Evolutionary conservation across 2,113 vertebrate genomes (phyloP).

Genomic region (Microcebus lehilahytsara): DNA sequence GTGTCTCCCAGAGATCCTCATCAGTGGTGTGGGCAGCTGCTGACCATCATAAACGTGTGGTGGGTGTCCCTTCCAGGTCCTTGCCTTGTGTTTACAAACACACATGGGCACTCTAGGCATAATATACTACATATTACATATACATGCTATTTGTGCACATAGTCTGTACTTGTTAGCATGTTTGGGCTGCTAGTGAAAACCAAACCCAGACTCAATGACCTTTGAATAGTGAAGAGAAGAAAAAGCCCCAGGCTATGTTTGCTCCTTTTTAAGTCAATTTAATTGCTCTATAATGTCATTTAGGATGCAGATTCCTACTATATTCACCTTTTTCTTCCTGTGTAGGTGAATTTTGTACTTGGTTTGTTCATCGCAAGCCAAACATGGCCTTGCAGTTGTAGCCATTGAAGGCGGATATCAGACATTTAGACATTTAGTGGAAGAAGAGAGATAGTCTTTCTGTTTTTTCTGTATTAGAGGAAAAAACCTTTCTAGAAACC

Average conservation of each 20-base stretch:
- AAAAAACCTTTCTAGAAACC: not conserved
- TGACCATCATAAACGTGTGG: not conserved
- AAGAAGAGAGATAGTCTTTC: not conserved
- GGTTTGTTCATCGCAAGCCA: not conserved
- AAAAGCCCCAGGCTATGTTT: not conserved
- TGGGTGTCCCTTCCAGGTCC: not conserved
- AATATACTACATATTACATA: not conserved
- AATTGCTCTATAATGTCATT: not conserved
- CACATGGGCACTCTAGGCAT: not conserved
- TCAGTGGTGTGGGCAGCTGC: fast-evolving
- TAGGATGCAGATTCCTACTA: not conserved
- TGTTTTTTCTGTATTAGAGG: not conserved
- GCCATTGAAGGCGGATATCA: not conserved
- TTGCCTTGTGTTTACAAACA: not conserved
- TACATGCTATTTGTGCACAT: not conserved
- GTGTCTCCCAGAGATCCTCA: not conserved
- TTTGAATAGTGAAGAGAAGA: not conserved
- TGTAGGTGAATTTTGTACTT: not conserved
- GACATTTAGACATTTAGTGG: not conserved
- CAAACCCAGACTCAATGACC: not conserved
- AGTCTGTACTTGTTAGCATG: not conserved
- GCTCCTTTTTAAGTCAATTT: not conserved
- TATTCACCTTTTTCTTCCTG: not conserved
- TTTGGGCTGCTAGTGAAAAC: not conserved
- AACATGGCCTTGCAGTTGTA: too few relatives aligned